Evolutionary conservation across 2,888 invertebrate species (phyloP), one percentile per base, ranked within the genome.

Genomic region (Megaustenia siamemsis): DNA sequence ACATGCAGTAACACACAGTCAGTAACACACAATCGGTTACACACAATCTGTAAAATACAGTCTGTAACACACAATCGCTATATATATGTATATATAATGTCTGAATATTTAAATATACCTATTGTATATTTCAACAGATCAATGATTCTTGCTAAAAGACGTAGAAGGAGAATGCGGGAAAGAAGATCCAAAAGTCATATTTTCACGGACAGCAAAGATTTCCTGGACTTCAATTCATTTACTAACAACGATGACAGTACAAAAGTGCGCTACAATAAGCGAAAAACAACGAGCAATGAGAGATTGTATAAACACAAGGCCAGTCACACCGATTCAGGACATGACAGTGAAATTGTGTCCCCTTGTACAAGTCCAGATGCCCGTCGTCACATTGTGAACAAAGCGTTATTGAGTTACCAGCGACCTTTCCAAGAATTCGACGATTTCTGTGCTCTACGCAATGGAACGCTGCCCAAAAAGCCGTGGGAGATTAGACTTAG

Each of bases 401-500:
- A 45, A 0, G 8, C 49, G 69, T 35, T 12, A 56, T 32, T 38
- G 69, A 49, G 18, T 56, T 18, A 28, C 40, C 56, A 38, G 18
- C 0, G 43, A 1, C 5, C 32, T 21, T n/a, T 28, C 3, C 2
- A 28, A 38, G 73, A 40, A 32, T 18, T 69, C 35, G 32, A 2
- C n/a, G 71, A 81, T 38, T n/a, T 71, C 21, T 40, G 32, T 18
- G 71, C 24, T 0, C 49, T 38, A 60, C 56, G 60, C 1, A 38
- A 73, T 21, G 56, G 69, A 21, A 82, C 69, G 2, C 15, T 75
- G 32, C 40, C 68, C 18, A 83, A 68, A 32, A 83, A 83, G 43
- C 63, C 83, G 2, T 83, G 83, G 83, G 83, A 83, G 40, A 56
- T 77, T 49, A 66, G 83, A 28, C 68, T 83, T 1, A 56, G 63